Evolutionary conservation across 2,797 vertebrate genomes (phyloP).

Genomic region (Malacoctenus gilli): DNA sequence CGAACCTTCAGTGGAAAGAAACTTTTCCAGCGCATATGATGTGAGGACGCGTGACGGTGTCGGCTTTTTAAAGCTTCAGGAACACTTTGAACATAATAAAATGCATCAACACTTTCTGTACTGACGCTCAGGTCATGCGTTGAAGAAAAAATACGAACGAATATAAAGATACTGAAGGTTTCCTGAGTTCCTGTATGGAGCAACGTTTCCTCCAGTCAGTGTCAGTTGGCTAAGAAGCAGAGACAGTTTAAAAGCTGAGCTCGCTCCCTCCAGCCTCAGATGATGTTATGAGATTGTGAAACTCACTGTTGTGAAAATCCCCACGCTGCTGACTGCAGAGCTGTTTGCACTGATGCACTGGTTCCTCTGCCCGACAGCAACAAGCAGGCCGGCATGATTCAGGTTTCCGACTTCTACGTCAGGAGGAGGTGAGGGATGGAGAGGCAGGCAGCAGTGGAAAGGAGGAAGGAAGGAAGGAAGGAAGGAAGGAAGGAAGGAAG

Average conservation of each 20-base stretch:
- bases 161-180: slow-evolving; percentile 27
- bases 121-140: no score
- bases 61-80: no score
- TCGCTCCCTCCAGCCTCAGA: slow-evolving; percentile 29
- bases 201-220: slow-evolving; percentile 27
- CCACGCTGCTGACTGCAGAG: slow-evolving; percentile 30
- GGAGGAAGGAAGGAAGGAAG: slow-evolving; percentile 28
- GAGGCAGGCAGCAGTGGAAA: slow-evolving; percentile 19
- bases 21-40: no score
- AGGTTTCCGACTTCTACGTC: slow-evolving; percentile 59
- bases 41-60: no score
- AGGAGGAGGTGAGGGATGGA: slow-evolving; percentile 38
- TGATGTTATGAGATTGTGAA: slow-evolving; percentile 41
- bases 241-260: slow-evolving; percentile 30
- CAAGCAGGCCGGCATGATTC: slow-evolving; percentile 57
- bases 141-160: no score
- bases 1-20: no score
- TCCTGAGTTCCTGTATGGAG: slow-evolving; percentile 20
- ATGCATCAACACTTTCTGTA: no score
- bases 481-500: slow-evolving; percentile 31
- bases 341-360: slow-evolving; percentile 20
- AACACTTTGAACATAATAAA: neutral
- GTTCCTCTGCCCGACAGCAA: slow-evolving; percentile 54
- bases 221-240: slow-evolving; percentile 23
- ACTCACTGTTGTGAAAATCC: slow-evolving; percentile 40